A percentile compares a stretch with the other conserved stretches of the same genome.
These are phyloP conservation scores for Brachyhypopomus occidentalis DNA, from an alignment of 2,113 vertebrate genomes.

Conservation along the genomic window DNA sequence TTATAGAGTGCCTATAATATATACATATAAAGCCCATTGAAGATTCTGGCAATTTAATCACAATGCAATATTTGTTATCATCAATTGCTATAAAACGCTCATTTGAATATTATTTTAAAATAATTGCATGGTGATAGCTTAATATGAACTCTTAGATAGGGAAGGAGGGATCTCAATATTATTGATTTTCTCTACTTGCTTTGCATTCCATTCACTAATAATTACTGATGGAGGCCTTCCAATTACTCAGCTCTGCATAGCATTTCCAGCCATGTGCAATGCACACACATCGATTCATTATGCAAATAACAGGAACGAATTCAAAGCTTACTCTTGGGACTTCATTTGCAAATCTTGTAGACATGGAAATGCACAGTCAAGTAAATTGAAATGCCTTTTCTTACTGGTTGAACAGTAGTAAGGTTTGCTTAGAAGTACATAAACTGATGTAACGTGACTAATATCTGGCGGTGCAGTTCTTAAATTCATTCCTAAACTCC, in stretches of 20 bases:
- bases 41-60: not conserved
- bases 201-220: constrained; percentile 76
- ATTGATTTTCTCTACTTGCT: constrained; percentile 71
- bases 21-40: too few relatives aligned
- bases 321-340: constrained; percentile 62
- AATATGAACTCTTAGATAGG: constrained; percentile 58
- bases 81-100: not conserved
- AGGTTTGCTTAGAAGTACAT: constrained; percentile 5
- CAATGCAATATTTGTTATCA: not conserved
- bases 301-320: constrained; percentile 69
- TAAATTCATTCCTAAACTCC: not conserved
- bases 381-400: constrained; percentile 62
- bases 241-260: constrained; percentile 71
- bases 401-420: constrained; percentile 32
- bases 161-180: constrained; percentile 58
- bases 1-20: not conserved
- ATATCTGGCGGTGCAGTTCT: not conserved
- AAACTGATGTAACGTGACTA: not conserved
- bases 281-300: constrained; percentile 70
- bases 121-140: constrained; percentile 59
- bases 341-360: constrained; percentile 74
- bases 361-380: constrained; percentile 63
- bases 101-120: constrained; percentile 3
- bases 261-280: constrained; percentile 68
- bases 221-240: constrained; percentile 72